These are phyloP conservation scores for Antechinus flavipes DNA, from an alignment of 2,113 vertebrate genomes.

Conservation along the genomic window DNA sequence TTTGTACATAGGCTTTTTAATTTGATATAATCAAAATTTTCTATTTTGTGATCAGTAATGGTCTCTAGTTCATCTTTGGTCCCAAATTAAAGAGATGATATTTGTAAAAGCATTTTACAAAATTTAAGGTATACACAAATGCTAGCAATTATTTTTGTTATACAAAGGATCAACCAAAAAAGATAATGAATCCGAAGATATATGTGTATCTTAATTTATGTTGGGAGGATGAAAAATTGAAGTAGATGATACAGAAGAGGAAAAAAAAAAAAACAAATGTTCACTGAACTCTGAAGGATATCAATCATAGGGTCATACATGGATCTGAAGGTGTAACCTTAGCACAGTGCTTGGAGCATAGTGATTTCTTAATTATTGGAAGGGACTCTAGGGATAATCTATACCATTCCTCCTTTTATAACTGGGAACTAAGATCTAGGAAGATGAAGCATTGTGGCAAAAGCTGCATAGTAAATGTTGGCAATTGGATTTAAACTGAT, in stretches of 20 bases:
- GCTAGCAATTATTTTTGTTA: background rate
- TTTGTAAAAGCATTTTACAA: background rate
- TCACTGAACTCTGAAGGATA: background rate
- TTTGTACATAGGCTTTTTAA: too few species aligned
- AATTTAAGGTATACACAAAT: background rate
- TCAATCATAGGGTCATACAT: background rate
- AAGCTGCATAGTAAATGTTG: background rate
- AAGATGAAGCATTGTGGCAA: background rate
- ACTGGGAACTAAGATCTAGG: background rate
- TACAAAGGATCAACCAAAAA: background rate
- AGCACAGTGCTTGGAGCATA: background rate
- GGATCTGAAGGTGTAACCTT: background rate
- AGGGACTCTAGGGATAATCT: background rate
- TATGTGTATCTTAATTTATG: background rate
- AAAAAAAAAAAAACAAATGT: background rate
- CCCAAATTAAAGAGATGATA: background rate
- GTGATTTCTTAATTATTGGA: background rate
- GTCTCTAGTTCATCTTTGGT: too few species aligned
- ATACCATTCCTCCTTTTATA: too few species aligned
- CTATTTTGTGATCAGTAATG: too few species aligned
- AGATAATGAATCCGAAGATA: background rate
- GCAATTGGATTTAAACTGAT: background rate
- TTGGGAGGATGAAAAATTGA: background rate
- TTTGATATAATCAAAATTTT: too few species aligned
- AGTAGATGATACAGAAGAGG: background rate